A percentile compares a stretch with the other conserved stretches of the same genome.
Conservation (phyloP, 1,140 invertebrate species). For the Coptotermes formosanus region DNA sequence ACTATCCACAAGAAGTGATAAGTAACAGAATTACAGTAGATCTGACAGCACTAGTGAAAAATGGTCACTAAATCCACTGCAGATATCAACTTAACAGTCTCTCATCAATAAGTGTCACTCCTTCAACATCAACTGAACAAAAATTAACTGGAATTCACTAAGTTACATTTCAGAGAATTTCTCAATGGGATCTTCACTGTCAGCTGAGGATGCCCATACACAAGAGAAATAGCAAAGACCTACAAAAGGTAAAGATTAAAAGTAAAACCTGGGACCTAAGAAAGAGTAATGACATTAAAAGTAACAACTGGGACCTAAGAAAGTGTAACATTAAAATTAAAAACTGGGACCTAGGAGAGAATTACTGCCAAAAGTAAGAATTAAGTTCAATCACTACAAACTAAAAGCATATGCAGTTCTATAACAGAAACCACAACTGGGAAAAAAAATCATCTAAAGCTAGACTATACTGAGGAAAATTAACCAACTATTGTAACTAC, state of each 20-base stretch:
- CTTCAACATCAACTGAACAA: background rate
- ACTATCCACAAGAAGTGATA: background rate
- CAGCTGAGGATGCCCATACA: slow-evolving; percentile 68
- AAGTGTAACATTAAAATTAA: no score
- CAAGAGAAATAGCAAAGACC: slow-evolving; percentile 61
- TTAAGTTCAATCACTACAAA: background rate
- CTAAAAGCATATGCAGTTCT: background rate
- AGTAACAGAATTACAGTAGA: background rate
- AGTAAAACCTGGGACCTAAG: no score
- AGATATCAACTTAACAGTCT: background rate
- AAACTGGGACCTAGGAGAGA: slow-evolving; percentile 49
- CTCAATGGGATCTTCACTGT: slow-evolving; percentile 71
- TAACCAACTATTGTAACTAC: background rate
- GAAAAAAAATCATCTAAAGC: background rate
- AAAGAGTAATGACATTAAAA: no score
- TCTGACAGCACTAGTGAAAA: slow-evolving; percentile 1
- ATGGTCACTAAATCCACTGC: background rate
- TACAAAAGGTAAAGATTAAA: no score
- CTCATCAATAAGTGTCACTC: background rate
- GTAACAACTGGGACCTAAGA: no score
- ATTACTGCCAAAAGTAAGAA: background rate
- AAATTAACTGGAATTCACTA: slow-evolving; percentile 62
- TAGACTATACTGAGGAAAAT: background rate
- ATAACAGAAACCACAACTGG: background rate
- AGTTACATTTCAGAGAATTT: slow-evolving; percentile 63